phyloP scores from a whole-genome alignment of 2,888 invertebrate genomes.

The Clusia tigrina region DNA sequence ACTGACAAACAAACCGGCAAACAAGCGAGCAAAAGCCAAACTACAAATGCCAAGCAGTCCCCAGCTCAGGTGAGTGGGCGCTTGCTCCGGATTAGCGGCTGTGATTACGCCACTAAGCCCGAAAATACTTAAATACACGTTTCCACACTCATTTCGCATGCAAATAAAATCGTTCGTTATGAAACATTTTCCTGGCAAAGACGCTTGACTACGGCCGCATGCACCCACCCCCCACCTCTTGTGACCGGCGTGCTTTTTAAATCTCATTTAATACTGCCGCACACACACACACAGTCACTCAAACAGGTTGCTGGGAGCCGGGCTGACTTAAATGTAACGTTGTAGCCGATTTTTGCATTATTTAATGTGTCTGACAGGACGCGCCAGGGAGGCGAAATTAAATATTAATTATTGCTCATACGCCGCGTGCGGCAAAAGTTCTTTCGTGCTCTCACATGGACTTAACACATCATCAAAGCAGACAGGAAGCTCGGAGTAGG shows the following conservation, averaged over 20 bases:
- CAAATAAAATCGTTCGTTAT: constrained; percentile 53
- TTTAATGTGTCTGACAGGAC: background rate
- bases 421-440: background rate
- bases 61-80: too few species aligned
- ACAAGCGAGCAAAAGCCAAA: constrained; percentile 9
- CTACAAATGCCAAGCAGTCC: background rate
- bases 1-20: background rate
- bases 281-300: too few species aligned
- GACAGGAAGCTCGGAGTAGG: too few species aligned
- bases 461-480: too few species aligned
- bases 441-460: too few species aligned
- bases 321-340: background rate
- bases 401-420: constrained; percentile 7
- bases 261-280: too few species aligned
- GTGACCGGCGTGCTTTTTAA: too few species aligned
- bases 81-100: background rate
- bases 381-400: background rate
- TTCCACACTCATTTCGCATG: constrained; percentile 50
- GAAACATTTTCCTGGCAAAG: constrained; percentile 46
- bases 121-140: background rate
- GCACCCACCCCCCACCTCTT: too few species aligned
- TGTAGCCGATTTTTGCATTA: background rate
- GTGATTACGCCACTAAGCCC: background rate
- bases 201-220: background rate
- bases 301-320: background rate